Conservation (phyloP, 1,140 invertebrate genomes). For the Camponotus floridanus region DNA sequence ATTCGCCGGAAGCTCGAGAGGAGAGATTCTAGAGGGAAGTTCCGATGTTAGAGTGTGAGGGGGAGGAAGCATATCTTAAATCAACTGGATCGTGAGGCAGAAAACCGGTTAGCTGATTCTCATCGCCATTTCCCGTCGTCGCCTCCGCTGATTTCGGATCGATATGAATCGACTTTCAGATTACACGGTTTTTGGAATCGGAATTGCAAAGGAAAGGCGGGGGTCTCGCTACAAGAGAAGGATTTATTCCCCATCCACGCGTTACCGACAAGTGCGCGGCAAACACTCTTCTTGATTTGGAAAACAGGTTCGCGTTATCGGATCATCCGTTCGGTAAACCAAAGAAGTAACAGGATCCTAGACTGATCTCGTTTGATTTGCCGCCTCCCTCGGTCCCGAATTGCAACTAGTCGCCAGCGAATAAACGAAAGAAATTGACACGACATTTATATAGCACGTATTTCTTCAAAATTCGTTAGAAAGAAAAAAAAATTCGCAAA, state of each 20-base stretch:
- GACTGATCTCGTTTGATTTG: conserved; percentile 22
- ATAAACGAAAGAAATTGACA: neutral
- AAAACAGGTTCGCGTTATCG: conserved; percentile 15
- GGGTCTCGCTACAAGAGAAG: conserved; percentile 19
- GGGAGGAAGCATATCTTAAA: conserved; percentile 39
- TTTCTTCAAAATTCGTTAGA: too few relatives aligned
- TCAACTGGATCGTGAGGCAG: conserved; percentile 45
- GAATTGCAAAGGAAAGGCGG: conserved; percentile 4
- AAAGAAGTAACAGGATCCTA: conserved; percentile 12
- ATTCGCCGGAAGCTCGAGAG: conserved; percentile 40
- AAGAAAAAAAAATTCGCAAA: neutral
- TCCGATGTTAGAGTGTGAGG: neutral
- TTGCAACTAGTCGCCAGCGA: neutral
- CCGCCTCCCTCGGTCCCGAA: neutral
- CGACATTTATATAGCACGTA: neutral
- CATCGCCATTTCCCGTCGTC: conserved; percentile 43
- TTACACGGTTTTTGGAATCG: conserved; percentile 63
- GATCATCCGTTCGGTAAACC: conserved; percentile 63
- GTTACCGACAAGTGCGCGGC: conserved; percentile 2
- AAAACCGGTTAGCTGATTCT: conserved; percentile 54
- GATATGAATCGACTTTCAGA: conserved; percentile 79
- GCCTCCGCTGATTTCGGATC: conserved; percentile 70
- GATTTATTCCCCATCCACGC: conserved; percentile 43
- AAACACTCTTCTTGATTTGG: conserved; percentile 47
- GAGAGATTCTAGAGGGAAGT: conserved; percentile 43